Percentiles rank a stretch among this genome's conserved stretches.
Evolutionary conservation across 2,797 vertebrate genomes (phyloP).

Genomic region (Poecilia velifera): DNA sequence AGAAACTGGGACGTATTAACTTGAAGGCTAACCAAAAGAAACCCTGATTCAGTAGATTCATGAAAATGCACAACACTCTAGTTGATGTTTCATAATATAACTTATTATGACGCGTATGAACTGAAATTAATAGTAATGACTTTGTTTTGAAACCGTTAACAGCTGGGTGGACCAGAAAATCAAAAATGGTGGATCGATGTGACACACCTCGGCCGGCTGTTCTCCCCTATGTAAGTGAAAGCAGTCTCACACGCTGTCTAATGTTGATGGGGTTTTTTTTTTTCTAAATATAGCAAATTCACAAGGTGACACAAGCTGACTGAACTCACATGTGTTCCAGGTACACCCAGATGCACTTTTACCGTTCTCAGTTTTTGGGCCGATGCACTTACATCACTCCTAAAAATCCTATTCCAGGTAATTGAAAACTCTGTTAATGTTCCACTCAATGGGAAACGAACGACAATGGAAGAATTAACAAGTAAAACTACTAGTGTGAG

Average conservation of each 20-base stretch:
- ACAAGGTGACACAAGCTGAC: constrained; percentile 10
- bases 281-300: neutral
- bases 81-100: neutral
- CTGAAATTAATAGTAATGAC: neutral
- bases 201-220: constrained; percentile 27
- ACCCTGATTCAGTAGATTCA: no score
- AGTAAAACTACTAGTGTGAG: neutral
- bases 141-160: constrained; percentile 28
- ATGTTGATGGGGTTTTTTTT: neutral
- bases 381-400: constrained; percentile 68
- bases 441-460: neutral
- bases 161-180: constrained; percentile 29
- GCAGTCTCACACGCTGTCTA: neutral
- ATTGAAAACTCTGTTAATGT: constrained; percentile 12
- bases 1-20: neutral
- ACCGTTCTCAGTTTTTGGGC: constrained; percentile 53
- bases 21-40: neutral
- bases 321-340: constrained; percentile 52
- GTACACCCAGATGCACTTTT: constrained; percentile 37
- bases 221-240: constrained; percentile 67
- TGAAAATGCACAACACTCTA: neutral
- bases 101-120: neutral
- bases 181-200: constrained; percentile 78
- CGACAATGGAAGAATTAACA: neutral
- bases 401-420: constrained; percentile 53